These are phyloP conservation scores for Bombyx mandarina DNA, from an alignment of 1,140 invertebrate species.

Conservation along the genomic window DNA sequence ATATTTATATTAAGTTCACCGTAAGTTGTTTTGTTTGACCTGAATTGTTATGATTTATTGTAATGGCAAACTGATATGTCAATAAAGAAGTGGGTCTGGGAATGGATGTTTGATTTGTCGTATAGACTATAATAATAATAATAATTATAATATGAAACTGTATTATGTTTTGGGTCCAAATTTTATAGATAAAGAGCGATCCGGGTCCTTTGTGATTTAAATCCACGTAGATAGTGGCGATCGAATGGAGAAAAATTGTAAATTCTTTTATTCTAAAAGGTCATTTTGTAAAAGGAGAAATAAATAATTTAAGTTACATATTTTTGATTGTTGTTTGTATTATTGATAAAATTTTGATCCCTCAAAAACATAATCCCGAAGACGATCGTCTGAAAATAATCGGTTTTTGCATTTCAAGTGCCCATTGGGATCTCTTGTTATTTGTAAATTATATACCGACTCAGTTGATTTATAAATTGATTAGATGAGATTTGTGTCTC, in stretches of 20 bases:
- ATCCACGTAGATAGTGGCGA: slow-evolving; percentile 26
- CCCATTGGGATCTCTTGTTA: no score
- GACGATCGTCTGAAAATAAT: no score
- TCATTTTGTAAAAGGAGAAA: slow-evolving; percentile 68
- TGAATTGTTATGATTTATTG: slow-evolving; percentile 70
- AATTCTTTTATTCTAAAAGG: slow-evolving; percentile 48
- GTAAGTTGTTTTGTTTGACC: slow-evolving; percentile 69
- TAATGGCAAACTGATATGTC: slow-evolving; percentile 66
- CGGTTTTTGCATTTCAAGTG: no score
- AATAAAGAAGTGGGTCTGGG: slow-evolving; percentile 69
- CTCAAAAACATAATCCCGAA: neutral
- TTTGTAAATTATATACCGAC: no score
- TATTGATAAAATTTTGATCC: slow-evolving; percentile 18
- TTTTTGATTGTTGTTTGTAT: slow-evolving; percentile 53
- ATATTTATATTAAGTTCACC: slow-evolving; percentile 65
- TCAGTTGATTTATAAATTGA: no score
- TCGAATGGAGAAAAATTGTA: slow-evolving; percentile 59
- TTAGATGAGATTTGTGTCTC: no score
- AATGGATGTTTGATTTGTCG: slow-evolving; percentile 63
- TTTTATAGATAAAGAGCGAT: slow-evolving; percentile 27
- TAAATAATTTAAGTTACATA: slow-evolving; percentile 68
- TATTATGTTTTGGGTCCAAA: slow-evolving; percentile 60
- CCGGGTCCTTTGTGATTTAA: slow-evolving; percentile 38
- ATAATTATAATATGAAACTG: slow-evolving; percentile 14
- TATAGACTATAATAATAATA: slow-evolving; percentile 20